phyloP scores from a whole-genome alignment of 2,113 vertebrate genomes.

The Hystrix cristata region DNA sequence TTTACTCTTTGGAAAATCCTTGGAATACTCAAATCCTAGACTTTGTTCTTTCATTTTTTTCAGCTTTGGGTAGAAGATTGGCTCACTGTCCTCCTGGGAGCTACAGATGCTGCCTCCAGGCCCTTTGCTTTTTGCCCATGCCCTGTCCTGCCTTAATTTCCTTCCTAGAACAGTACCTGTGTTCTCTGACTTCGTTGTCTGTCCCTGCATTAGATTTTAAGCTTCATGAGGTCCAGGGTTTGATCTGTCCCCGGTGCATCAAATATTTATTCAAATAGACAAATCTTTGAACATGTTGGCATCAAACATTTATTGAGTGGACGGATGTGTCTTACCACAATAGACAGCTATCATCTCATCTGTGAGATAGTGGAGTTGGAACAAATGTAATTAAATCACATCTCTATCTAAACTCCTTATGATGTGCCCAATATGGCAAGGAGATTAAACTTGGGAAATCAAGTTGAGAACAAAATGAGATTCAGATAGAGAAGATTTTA shows the following conservation, averaged over 20 bases:
- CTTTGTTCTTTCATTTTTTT: background rate
- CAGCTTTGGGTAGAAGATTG: background rate
- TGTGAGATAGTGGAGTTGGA: background rate
- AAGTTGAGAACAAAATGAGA: background rate
- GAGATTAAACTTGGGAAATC: conserved; percentile 45
- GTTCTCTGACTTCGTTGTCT: background rate
- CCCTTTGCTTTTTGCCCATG: background rate
- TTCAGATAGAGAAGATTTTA: background rate
- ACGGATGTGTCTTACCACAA: background rate
- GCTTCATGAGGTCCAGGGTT: background rate
- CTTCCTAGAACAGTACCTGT: background rate
- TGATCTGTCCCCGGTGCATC: background rate
- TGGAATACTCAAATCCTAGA: background rate
- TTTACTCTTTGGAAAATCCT: background rate
- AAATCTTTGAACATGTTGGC: background rate
- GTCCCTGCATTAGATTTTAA: background rate
- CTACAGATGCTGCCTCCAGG: background rate
- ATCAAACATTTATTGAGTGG: background rate
- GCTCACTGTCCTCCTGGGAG: background rate
- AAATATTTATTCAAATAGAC: too few relatives aligned
- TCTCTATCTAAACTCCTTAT: background rate
- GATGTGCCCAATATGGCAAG: background rate
- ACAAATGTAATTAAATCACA: background rate
- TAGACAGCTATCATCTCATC: background rate
- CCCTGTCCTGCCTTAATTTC: background rate